These are phyloP conservation scores for Neomonachus schauinslandi DNA, from an alignment of 2,113 vertebrate species.

Conservation along the genomic window DNA sequence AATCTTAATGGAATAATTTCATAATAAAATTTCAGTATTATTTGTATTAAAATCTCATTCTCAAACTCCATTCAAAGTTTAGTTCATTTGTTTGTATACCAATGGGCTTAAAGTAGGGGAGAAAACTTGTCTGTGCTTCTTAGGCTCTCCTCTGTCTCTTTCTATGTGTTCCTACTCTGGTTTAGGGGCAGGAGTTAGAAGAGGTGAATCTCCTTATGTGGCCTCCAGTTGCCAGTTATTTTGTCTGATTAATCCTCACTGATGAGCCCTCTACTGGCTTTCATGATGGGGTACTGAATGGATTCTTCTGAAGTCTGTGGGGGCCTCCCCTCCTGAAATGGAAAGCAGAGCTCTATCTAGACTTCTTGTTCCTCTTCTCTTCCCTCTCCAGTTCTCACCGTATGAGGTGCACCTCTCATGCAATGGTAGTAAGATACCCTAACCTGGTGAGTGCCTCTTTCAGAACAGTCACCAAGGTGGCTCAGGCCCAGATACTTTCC, in stretches of 20 bases:
- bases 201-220: neutral
- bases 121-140: neutral
- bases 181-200: too few relatives aligned
- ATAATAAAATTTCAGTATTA: neutral
- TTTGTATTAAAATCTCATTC: neutral
- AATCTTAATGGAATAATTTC: neutral
- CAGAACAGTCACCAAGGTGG: neutral
- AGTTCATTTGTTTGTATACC: neutral
- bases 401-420: rapidly evolving
- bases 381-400: neutral
- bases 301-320: neutral
- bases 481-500: neutral
- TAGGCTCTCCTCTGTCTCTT: neutral
- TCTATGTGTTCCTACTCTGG: neutral
- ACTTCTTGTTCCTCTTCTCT: neutral
- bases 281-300: neutral
- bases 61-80: neutral
- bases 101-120: neutral
- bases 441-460: neutral
- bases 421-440: neutral
- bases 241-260: neutral
- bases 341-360: neutral
- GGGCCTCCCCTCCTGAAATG: rapidly evolving
- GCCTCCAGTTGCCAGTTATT: too few relatives aligned
- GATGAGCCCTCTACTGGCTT: neutral